Evolutionary conservation across 2,113 vertebrate genomes (phyloP).

Genomic region (Grammomys surdaster): DNA sequence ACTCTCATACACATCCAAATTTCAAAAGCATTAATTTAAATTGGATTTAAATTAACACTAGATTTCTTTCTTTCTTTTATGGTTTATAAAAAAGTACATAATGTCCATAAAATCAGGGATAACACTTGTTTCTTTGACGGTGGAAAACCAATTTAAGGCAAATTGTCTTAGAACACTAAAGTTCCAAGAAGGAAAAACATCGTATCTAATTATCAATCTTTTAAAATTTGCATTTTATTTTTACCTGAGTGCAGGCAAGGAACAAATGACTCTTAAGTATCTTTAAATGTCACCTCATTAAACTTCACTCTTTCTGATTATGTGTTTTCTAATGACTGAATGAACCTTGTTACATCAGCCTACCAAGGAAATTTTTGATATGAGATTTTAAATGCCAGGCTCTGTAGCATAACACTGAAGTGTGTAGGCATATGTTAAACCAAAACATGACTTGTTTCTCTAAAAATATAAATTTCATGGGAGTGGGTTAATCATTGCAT

Average conservation of each 20-base stretch:
- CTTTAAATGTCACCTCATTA: conserved; percentile 73
- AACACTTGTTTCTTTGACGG: conserved; percentile 49
- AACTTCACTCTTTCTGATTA: conserved; percentile 63
- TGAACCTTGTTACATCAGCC: conserved; percentile 43
- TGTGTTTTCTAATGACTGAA: conserved; percentile 56
- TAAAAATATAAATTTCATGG: not conserved
- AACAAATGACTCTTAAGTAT: conserved; percentile 65
- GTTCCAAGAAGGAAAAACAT: conserved; percentile 43
- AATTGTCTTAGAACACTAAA: not conserved
- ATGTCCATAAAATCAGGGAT: not conserved
- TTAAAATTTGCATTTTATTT: conserved; percentile 72
- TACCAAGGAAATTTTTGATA: conserved; percentile 54
- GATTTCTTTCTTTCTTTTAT: not conserved
- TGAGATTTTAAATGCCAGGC: not conserved
- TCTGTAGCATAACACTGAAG: not conserved
- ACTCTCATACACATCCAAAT: not conserved
- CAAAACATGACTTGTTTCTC: not conserved
- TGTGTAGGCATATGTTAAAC: conserved; percentile 19
- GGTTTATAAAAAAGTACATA: not conserved
- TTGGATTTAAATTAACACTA: not conserved
- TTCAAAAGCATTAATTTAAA: conserved; percentile 39
- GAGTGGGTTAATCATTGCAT: not conserved
- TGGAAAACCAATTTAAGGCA: conserved; percentile 7
- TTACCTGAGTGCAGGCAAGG: conserved; percentile 29
- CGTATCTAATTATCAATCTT: not conserved